Evolutionary conservation across 2,113 vertebrate genomes (phyloP), one percentile per base, ranked within the genome.

Genomic region (Climacteris rufus): DNA sequence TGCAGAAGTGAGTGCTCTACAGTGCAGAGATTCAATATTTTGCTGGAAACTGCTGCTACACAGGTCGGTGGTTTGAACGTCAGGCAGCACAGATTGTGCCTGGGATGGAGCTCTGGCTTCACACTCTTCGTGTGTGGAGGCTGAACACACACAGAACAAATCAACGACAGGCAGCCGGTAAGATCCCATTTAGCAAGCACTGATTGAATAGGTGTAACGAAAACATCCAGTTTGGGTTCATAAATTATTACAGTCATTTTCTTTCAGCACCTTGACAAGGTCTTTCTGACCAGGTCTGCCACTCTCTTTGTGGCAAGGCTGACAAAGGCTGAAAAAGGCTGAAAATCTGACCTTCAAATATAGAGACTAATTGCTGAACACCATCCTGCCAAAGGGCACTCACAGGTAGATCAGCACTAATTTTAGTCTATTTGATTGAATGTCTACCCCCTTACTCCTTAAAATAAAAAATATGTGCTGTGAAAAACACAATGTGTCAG

Each of bases 1-100:
- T 12, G 27, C 16, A 77, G 40, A 66, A 89, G 42, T 0, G 0
- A 9, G 30, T 45, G 14, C 49, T 54, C 35, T 49, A 0, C 69
- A 33, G 10, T 35, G 57, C 57, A 82, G 44, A 72, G 63, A 57
- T 25, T 35, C 42, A 24, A 2, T 35, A 39, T 39, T 49, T 59
- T 81, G 30, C 69, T 72, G 63, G 45, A 12, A 37, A 5, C 10
- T 69, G 65, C 70, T 74, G 69, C 70, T 49, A 65, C 40, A 57
- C n/a, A 52, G 24, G 54, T 7, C 1, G 0, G 18, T n/a, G 35
- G 37, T 52, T 40, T 25, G 27, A 31, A n/a, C 7, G 24, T 15
- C 56, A 60, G 56, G 60, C 35, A 37, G 75, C 2, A 3, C 56
- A 85, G 39, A 39, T 10, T 40, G 66, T 10, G 16, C 57, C 74